A percentile compares a stretch with the other conserved stretches of the same genome.
Evolutionary conservation across 2,797 vertebrate species (phyloP).

Genomic region (Sternotherus odoratus): DNA sequence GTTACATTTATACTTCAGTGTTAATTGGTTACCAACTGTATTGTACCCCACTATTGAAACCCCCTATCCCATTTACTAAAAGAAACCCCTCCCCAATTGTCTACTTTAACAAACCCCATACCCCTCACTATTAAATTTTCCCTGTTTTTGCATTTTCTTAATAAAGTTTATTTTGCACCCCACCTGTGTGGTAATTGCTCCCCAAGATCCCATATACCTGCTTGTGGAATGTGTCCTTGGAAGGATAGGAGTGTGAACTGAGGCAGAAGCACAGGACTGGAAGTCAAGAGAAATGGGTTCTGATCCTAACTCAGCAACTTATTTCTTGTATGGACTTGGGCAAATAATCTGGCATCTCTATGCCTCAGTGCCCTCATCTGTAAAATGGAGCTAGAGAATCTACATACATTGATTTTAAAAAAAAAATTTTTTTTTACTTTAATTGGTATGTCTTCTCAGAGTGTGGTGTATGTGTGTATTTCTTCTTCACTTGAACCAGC

Average conservation of each 20-base stretch:
- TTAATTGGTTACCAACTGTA: too few relatives aligned
- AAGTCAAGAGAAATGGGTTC: slow-evolving; percentile 23
- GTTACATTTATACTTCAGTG: too few relatives aligned
- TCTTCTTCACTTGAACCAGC: slow-evolving; percentile 7
- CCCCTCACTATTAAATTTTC: too few relatives aligned
- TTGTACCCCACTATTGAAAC: too few relatives aligned
- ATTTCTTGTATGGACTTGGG: neutral
- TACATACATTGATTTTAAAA: too few relatives aligned
- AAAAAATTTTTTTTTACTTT: neutral
- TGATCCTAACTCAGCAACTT: neutral
- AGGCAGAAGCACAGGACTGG: slow-evolving; percentile 12
- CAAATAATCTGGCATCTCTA: slow-evolving; percentile 1
- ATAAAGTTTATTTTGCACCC: too few relatives aligned
- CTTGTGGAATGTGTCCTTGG: neutral
- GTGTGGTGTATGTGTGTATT: neutral
- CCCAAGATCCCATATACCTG: too few relatives aligned
- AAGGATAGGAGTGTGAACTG: slow-evolving; percentile 3
- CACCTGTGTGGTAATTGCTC: too few relatives aligned
- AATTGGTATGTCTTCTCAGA: slow-evolving; percentile 1
- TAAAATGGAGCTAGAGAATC: slow-evolving; percentile 49
- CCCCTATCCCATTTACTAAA: too few relatives aligned
- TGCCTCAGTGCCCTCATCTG: slow-evolving; percentile 12
- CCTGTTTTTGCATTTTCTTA: too few relatives aligned
- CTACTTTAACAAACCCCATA: too few relatives aligned
- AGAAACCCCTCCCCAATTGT: too few relatives aligned